These are phyloP conservation scores for Halcyon senegalensis DNA, from an alignment of 2,113 vertebrate genomes.

Conservation along the genomic window DNA sequence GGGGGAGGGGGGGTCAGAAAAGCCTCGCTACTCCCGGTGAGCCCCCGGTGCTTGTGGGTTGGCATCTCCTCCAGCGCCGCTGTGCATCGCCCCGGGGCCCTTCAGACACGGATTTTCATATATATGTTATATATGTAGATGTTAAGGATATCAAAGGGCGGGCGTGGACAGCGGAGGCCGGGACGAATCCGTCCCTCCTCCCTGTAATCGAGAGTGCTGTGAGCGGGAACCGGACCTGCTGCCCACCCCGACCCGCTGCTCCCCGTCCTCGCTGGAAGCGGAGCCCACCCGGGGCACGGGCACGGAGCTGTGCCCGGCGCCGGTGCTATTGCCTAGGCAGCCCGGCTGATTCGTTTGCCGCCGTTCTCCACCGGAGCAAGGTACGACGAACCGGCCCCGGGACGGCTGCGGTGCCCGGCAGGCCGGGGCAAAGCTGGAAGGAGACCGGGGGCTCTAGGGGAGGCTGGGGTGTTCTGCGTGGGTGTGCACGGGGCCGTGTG, in stretches of 20 bases:
- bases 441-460: fast-evolving
- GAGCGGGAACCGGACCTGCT: neutral
- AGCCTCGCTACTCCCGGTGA: neutral
- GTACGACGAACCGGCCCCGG: neutral
- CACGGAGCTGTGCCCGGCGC: neutral
- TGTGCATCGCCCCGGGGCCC: neutral
- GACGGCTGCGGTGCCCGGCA: neutral
- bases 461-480: neutral
- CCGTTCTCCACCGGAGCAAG: neutral
- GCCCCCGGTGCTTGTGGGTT: neutral
- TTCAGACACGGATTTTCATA: neutral
- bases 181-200: neutral
- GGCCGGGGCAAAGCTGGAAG: neutral
- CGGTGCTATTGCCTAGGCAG: neutral
- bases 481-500: neutral
- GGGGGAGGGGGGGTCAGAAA: neutral
- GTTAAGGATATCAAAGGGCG: too few relatives aligned
- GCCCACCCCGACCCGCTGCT: neutral
- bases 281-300: neutral
- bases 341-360: neutral
- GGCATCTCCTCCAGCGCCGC: neutral
- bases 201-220: neutral
- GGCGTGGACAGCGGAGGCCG: neutral
- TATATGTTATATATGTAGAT: fast-evolving
- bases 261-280: neutral